These are phyloP conservation scores for Coregonus clupeaformis DNA, from an alignment of 2,113 vertebrate genomes.

Conservation along the genomic window DNA sequence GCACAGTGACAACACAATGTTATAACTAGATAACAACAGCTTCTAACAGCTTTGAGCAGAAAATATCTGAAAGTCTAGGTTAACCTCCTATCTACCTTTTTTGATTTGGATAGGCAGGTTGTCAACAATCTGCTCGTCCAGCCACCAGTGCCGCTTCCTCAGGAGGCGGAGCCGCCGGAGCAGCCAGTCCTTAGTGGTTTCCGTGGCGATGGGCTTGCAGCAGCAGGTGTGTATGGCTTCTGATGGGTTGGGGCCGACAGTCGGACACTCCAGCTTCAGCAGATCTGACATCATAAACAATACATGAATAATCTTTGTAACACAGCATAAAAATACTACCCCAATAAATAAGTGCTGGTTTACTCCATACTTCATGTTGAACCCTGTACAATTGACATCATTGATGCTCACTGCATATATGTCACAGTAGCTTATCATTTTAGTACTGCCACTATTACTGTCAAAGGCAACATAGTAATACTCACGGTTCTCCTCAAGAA, in stretches of 20 bases:
- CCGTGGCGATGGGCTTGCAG: constrained; percentile 31
- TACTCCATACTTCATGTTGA: too few species aligned
- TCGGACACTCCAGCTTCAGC: constrained; percentile 54
- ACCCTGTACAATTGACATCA: too few species aligned
- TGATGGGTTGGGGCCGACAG: constrained; percentile 38
- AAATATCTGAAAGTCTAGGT: too few species aligned
- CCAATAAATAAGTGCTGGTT: too few species aligned
- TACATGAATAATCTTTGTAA: neutral
- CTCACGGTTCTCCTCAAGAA: constrained; percentile 87
- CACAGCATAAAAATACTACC: neutral
- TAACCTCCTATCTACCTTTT: constrained; percentile 69
- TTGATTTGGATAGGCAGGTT: constrained; percentile 75
- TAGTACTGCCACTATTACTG: too few species aligned
- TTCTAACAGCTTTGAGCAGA: neutral
- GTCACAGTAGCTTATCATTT: too few species aligned
- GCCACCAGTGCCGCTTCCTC: constrained; percentile 69
- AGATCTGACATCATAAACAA: constrained; percentile 71
- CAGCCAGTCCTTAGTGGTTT: constrained; percentile 58
- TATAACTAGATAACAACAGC: neutral
- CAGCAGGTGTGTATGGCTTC: constrained; percentile 19
- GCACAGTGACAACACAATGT: neutral
- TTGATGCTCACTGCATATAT: too few species aligned
- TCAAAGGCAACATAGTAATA: neutral
- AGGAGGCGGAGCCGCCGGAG: constrained; percentile 62
- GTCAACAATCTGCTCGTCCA: constrained; percentile 75